Percentiles rank a stretch among this genome's conserved stretches.
These are phyloP conservation scores for Nyctereutes procyonoides DNA, from an alignment of 2,113 vertebrate species.

Conservation along the genomic window DNA sequence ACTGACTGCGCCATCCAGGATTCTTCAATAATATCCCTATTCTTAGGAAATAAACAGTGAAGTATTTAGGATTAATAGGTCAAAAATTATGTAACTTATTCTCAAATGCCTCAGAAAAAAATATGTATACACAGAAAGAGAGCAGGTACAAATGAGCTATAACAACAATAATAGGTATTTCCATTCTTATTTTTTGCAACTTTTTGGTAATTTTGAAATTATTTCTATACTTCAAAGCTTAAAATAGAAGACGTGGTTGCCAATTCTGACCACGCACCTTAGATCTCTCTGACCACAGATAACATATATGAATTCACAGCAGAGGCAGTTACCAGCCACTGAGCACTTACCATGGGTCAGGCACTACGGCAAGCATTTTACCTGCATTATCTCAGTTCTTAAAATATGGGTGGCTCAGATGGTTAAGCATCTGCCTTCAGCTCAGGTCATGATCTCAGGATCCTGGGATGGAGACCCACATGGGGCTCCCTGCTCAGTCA, in stretches of 20 bases:
- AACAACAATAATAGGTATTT: neutral
- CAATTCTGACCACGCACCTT: neutral
- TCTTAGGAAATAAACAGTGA: conserved; percentile 1
- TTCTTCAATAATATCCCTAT: neutral
- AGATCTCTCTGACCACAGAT: neutral
- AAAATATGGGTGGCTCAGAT: neutral
- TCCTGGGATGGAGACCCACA: too few relatives aligned
- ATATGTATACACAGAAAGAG: neutral
- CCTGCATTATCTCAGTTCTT: neutral
- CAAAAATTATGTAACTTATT: conserved; percentile 28
- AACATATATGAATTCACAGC: neutral
- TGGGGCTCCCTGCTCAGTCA: too few relatives aligned
- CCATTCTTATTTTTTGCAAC: neutral
- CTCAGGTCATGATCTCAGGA: too few relatives aligned
- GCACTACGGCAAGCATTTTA: neutral
- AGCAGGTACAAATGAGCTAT: neutral
- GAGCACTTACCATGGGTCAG: neutral
- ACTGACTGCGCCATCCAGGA: neutral
- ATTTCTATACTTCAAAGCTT: conserved; percentile 32
- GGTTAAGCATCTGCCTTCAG: too few relatives aligned
- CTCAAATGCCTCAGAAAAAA: neutral
- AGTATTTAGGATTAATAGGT: neutral
- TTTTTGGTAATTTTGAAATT: conserved; percentile 35
- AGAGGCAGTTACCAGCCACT: neutral
- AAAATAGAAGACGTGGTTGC: neutral